These are phyloP conservation scores for Lacanobia oleracea DNA, from an alignment of 2,888 invertebrate genomes.

Conservation along the genomic window DNA sequence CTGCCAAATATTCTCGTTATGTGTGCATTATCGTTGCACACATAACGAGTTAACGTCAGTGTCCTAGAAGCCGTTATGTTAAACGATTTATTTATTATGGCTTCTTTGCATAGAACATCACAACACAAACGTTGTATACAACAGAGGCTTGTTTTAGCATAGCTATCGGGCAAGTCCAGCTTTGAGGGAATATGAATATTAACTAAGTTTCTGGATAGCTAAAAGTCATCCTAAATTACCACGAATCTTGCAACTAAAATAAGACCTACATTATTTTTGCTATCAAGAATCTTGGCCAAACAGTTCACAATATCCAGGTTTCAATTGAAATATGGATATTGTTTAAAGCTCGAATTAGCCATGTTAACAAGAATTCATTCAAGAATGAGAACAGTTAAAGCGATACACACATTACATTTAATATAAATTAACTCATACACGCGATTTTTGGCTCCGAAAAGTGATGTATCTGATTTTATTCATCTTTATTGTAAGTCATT, in stretches of 20 bases:
- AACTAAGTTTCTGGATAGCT: constrained; percentile 28
- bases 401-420: constrained; percentile 41
- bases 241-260: not conserved
- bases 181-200: not conserved
- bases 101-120: constrained; percentile 9
- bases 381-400: constrained; percentile 15
- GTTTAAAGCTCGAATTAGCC: constrained; percentile 31
- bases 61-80: constrained; percentile 7
- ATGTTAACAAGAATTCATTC: too few relatives aligned
- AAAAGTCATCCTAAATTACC: constrained; percentile 8
- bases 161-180: constrained; percentile 10
- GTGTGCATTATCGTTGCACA: not conserved
- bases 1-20: too few relatives aligned
- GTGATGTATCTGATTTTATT: not conserved
- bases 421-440: constrained; percentile 35
- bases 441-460: constrained; percentile 40
- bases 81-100: constrained; percentile 16
- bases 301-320: not conserved
- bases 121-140: not conserved
- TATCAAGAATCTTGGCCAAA: constrained; percentile 9
- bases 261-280: not conserved
- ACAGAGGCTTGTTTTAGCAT: constrained; percentile 18
- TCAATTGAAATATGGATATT: constrained; percentile 14
- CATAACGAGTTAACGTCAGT: not conserved
- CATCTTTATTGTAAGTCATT: not conserved